Evolutionary conservation across 1,140 invertebrate genomes (phyloP).

Genomic region (Stegodyphus dumicola): DNA sequence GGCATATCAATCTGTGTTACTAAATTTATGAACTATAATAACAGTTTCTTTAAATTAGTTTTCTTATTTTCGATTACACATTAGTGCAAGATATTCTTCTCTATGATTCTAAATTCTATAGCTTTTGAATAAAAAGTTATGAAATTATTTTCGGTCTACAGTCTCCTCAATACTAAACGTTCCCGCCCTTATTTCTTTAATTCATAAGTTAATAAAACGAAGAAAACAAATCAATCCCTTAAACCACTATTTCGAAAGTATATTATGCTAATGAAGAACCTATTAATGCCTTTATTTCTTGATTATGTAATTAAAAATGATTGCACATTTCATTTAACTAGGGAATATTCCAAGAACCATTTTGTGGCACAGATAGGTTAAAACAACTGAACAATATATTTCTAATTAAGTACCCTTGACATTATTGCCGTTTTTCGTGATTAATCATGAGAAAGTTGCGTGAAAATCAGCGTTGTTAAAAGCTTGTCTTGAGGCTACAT

Average conservation of each 20-base stretch:
- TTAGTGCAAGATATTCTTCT: too few species aligned
- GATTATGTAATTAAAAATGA: conserved; percentile 19
- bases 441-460: conserved; percentile 13
- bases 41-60: too few species aligned
- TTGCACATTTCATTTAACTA: conserved; percentile 14
- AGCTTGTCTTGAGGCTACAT: conserved; percentile 16
- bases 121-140: too few species aligned
- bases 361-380: conserved; percentile 10
- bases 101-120: too few species aligned
- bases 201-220: background rate
- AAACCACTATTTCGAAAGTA: conserved; percentile 11
- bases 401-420: conserved; percentile 30
- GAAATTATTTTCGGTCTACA: too few species aligned
- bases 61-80: too few species aligned
- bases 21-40: too few species aligned
- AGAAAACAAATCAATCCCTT: conserved; percentile 1
- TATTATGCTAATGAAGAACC: conserved; percentile 15
- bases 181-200: background rate
- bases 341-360: conserved; percentile 1
- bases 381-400: conserved; percentile 28
- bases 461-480: conserved; percentile 12
- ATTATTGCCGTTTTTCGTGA: conserved; percentile 40
- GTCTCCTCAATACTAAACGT: background rate
- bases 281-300: conserved; percentile 10
- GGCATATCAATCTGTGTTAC: too few species aligned